A percentile compares a stretch with the other conserved stretches of the same genome.
Evolutionary conservation across 1,140 invertebrate genomes (phyloP).

Genomic region (Helicoverpa armigera): DNA sequence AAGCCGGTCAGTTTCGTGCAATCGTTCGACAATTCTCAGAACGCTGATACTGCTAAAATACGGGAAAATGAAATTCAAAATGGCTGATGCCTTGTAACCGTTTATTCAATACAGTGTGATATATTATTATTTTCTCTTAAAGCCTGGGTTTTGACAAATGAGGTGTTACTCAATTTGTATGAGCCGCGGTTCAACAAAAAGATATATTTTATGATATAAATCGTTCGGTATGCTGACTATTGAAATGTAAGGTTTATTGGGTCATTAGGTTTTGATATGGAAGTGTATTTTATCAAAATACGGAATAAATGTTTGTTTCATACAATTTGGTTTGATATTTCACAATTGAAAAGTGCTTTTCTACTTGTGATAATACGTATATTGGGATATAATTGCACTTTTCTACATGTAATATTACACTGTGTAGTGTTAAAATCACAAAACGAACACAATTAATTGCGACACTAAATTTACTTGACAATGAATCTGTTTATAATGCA

Average conservation of each 20-base stretch:
- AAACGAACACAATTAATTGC: too few species aligned
- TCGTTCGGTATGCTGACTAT: background rate
- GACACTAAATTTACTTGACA: too few species aligned
- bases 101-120: background rate
- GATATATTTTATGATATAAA: constrained; percentile 1
- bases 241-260: background rate
- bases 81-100: background rate
- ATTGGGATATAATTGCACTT: too few species aligned
- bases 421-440: too few species aligned
- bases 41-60: background rate
- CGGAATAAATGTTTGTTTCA: too few species aligned
- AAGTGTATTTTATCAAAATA: background rate
- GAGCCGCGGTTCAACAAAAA: background rate
- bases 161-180: constrained; percentile 14
- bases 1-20: too few species aligned
- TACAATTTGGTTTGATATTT: too few species aligned
- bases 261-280: background rate
- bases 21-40: too few species aligned
- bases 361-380: too few species aligned
- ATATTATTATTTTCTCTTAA: constrained; percentile 12
- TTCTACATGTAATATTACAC: too few species aligned
- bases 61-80: background rate
- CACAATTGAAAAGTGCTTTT: too few species aligned
- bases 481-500: too few species aligned
- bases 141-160: constrained; percentile 13